Conservation (phyloP, 1,140 invertebrate species). For the Nasonia giraulti region DNA sequence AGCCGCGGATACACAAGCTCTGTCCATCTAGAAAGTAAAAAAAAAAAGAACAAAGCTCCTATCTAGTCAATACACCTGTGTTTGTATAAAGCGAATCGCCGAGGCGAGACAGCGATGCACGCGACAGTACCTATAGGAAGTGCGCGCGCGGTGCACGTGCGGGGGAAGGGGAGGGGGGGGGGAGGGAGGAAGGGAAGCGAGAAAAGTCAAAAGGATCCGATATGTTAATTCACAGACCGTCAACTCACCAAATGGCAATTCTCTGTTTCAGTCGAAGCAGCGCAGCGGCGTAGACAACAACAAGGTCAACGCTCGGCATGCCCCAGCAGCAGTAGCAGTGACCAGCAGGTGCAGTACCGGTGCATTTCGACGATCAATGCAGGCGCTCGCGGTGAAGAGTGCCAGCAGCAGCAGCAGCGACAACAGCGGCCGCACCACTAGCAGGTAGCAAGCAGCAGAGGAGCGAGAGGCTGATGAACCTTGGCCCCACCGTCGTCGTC, state of each 20-base stretch:
- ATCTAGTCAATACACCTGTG: background rate
- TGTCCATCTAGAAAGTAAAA: background rate
- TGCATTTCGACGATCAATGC: slow-evolving; percentile 26
- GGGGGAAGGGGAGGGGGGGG: background rate
- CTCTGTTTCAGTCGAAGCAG: background rate
- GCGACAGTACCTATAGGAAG: background rate
- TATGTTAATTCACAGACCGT: background rate
- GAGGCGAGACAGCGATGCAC: slow-evolving; percentile 21
- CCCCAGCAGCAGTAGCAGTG: background rate
- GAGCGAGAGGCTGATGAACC: slow-evolving; percentile 64
- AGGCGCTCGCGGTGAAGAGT: background rate
- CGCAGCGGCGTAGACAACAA: background rate
- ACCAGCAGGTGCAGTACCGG: background rate
- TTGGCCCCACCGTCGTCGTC: slow-evolving; percentile 54
- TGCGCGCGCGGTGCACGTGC: background rate
- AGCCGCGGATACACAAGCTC: background rate
- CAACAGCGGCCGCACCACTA: background rate
- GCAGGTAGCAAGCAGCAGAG: slow-evolving; percentile 22
- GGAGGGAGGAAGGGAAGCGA: background rate
- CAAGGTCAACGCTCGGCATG: slow-evolving; percentile 38
- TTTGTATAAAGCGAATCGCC: background rate
- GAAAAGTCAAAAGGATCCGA: background rate
- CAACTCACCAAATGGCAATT: background rate
- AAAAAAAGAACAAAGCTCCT: no score
- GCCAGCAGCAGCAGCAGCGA: background rate